These are phyloP conservation scores for Glareola pratincola DNA, from an alignment of 2,113 vertebrate genomes.

Conservation along the genomic window DNA sequence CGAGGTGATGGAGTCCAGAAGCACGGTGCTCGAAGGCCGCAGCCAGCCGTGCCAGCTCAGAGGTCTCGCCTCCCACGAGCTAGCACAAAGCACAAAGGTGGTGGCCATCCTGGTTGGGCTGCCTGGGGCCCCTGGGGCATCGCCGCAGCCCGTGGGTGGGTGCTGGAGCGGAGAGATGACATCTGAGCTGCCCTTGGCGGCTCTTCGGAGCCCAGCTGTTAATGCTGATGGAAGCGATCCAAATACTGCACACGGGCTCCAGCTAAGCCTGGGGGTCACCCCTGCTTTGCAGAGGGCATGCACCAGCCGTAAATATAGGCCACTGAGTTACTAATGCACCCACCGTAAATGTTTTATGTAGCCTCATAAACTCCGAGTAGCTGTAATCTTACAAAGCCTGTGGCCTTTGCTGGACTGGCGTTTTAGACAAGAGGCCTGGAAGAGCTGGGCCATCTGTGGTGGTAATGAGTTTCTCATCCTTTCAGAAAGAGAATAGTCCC, in stretches of 20 bases:
- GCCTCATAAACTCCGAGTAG: not conserved
- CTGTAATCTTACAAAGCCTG: not conserved
- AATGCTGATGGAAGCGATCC: not conserved
- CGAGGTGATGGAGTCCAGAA: not conserved
- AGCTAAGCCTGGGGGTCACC: not conserved
- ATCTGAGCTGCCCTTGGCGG: not conserved
- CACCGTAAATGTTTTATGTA: not conserved
- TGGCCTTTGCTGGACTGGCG: not conserved
- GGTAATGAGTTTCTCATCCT: conserved; percentile 44
- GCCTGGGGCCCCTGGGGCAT: not conserved
- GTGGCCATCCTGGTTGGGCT: not conserved
- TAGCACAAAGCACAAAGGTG: rapidly evolving
- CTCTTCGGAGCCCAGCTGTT: not conserved
- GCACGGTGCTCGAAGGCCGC: not conserved
- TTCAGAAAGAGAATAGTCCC: conserved; percentile 48
- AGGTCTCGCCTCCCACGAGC: not conserved
- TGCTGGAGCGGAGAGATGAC: not conserved
- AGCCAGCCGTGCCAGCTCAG: rapidly evolving
- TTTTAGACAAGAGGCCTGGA: not conserved
- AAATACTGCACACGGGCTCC: not conserved
- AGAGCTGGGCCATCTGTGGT: not conserved
- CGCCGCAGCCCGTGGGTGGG: not conserved
- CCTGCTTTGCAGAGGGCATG: not conserved
- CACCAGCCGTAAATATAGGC: not conserved
- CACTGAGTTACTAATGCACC: not conserved